Evolutionary conservation across 2,113 vertebrate species (phyloP), one percentile per base, ranked within the genome.

Genomic region (Trichomycterus rosablanca): DNA sequence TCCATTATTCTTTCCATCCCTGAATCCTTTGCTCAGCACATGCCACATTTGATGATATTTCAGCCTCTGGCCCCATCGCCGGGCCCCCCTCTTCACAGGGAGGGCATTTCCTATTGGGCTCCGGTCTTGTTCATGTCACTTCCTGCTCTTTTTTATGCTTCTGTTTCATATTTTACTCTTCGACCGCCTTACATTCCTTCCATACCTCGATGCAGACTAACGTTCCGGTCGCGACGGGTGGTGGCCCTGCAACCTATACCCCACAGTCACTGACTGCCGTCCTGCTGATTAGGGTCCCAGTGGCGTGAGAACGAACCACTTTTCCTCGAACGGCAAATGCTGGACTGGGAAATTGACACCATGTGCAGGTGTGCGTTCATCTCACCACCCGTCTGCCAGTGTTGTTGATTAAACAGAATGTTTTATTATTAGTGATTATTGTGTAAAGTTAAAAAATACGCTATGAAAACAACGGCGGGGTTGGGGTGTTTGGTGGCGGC

Each of bases 311-410:
- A 55, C 5, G 7, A 34, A 11, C 19, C 49, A 32, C 37, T 43
- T 24, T 23, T 34, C 16, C 48, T 44, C 18, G 30, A 22, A 30
- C 12, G 5, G 18, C 4, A 12, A 8, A 23, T 14, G 6, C 26
- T 53, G 28, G 30, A 34, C 6, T 5, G 54, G 50, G 26, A 46
- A 63, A 53, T 53, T 3, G 9, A 63, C 60, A 44, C 60, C 39
- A 44, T 35, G 18, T 54, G 50, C 60, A 63, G 50, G 50, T 54
- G 50, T 63, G 40, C 61, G 54, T 54, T 45, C 30, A 35, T 63
- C 42, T 32, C 18, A 22, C 49, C n/a, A 6, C 14, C 23, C 39
- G 35, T 19, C 26, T 19, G 18, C 10, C 16, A 43, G 7, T 12
- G 2, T n/a, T n/a, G n/a, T 11, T 35, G 14, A 35, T 35, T 35